Base-by-base conservation (phyloP, 2,113 vertebrate species). In the Tichodroma muraria region DNA sequence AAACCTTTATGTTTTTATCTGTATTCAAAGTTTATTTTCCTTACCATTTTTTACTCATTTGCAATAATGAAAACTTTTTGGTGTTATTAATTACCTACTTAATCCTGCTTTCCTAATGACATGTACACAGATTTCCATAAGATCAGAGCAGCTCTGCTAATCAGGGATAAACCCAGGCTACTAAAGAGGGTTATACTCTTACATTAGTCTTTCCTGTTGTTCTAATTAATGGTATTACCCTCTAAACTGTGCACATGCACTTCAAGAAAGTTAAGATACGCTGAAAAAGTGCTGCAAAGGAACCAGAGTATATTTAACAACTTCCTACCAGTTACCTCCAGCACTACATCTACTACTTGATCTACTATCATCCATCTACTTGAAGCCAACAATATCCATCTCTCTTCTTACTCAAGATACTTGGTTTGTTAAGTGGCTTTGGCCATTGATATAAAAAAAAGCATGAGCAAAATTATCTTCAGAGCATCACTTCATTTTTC, bases 151-250 rank as follows among this genome's bases (percentile, higher is more conserved):
- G 13, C 38, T 52, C 63, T 38, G 90, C 63, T 93, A 80, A 95
- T 85, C 94, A 37, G 54, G 69, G 94, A 86, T 72, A 88, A 93
- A 94, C 76, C 90, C 37, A 22, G 23, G 8, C 21, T 31, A 47
- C 70, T 49, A 38, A 6, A 61, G 89, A 94, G 91, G 90, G 81
- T 85, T 81, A 37, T 35, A 77, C 54, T 35, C 82, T 60, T 68
- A 59, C 85, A 68, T 89, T 89, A 72, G 73, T 57, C 60, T 92
- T 83, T 95, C 80, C 84, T 75, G 72, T 92, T 77, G 61, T 65
- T 85, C 87, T 95, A 92, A 93, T 96, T 95, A 94, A 91, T 12
- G 68, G 95, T 50, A 86, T 97, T 91, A 92, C 70, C 91, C 95
- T 94, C 92, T 84, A 91, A 97, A 96, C 83, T 52, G 52, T 10